These are phyloP conservation scores for Aromia moschata DNA, from an alignment of 2,888 invertebrate species.

Conservation along the genomic window DNA sequence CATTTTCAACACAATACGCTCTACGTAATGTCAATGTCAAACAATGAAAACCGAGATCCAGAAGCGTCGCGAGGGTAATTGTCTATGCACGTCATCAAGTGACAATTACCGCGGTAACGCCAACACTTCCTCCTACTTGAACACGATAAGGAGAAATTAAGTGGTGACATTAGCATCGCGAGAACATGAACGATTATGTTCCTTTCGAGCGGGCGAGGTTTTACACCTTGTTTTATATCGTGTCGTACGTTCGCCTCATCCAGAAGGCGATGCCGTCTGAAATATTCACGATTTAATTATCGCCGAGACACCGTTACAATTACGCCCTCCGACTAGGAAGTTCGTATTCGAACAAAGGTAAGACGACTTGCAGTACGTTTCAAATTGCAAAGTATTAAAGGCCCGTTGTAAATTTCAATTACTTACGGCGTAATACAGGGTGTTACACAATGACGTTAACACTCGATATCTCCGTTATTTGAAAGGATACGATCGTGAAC, in stretches of 20 bases:
- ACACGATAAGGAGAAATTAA: conserved; percentile 50
- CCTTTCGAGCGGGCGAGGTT: conserved; percentile 19
- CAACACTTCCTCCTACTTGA: conserved; percentile 38
- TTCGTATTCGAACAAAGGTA: too few relatives aligned
- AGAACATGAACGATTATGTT: conserved; percentile 35
- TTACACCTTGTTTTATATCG: conserved; percentile 18
- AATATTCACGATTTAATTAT: conserved; percentile 8
- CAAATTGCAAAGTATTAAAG: too few relatives aligned
- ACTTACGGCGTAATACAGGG: too few relatives aligned
- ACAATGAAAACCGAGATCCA: conserved; percentile 15
- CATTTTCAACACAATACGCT: conserved; percentile 1
- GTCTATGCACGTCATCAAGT: conserved; percentile 49
- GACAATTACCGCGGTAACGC: conserved; percentile 45
- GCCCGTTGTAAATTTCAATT: too few relatives aligned
- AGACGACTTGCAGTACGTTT: too few relatives aligned
- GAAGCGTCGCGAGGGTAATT: conserved; percentile 40
- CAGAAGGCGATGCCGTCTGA: neutral
- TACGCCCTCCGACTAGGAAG: neutral
- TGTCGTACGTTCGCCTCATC: neutral
- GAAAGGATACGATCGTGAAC: too few relatives aligned
- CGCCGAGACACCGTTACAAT: conserved; percentile 1
- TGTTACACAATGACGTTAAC: too few relatives aligned
- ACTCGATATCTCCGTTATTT: too few relatives aligned
- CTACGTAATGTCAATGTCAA: conserved; percentile 6
- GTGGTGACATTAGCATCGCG: conserved; percentile 45